Evolutionary conservation across 2,888 invertebrate genomes (phyloP).

Genomic region (Pollenia amentaria): DNA sequence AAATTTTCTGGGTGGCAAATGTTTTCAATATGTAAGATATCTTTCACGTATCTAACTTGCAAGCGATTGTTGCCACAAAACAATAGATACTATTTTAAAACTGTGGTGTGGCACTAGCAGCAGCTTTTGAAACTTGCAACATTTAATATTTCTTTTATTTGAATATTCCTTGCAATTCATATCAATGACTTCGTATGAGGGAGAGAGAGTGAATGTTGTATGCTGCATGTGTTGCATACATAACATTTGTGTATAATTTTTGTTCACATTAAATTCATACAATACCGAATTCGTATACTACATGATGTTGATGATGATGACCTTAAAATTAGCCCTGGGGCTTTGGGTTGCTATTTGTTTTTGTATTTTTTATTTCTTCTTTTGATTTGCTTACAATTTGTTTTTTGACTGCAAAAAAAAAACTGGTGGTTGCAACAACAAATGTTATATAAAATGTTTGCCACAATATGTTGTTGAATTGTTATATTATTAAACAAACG

Average conservation of each 20-base stretch:
- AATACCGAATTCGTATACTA: not conserved
- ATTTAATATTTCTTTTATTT: not conserved
- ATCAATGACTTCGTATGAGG: not conserved
- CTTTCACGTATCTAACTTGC: constrained; percentile 25
- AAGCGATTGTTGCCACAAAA: constrained; percentile 50
- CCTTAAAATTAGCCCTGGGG: constrained; percentile 73
- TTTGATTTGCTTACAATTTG: constrained; percentile 33
- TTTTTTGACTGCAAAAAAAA: constrained; percentile 42
- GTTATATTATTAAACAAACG: constrained; percentile 54
- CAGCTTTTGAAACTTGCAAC: not conserved
- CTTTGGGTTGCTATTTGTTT: constrained; percentile 69
- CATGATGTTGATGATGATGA: constrained; percentile 52
- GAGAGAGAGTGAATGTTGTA: constrained; percentile 19
- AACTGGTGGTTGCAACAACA: constrained; percentile 50
- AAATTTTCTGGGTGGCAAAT: constrained; percentile 57
- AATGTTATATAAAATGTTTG: constrained; percentile 29
- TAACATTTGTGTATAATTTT: not conserved
- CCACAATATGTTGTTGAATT: constrained; percentile 64
- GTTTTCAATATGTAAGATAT: constrained; percentile 48
- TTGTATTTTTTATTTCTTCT: constrained; percentile 28
- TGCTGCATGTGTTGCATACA: constrained; percentile 34
- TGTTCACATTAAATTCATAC: constrained; percentile 8
- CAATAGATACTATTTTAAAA: constrained; percentile 42
- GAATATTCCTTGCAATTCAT: constrained; percentile 2
- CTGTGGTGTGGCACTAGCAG: constrained; percentile 31